These are phyloP conservation scores for Poecilia gillii DNA, from an alignment of 2,797 vertebrate species.

Conservation along the genomic window DNA sequence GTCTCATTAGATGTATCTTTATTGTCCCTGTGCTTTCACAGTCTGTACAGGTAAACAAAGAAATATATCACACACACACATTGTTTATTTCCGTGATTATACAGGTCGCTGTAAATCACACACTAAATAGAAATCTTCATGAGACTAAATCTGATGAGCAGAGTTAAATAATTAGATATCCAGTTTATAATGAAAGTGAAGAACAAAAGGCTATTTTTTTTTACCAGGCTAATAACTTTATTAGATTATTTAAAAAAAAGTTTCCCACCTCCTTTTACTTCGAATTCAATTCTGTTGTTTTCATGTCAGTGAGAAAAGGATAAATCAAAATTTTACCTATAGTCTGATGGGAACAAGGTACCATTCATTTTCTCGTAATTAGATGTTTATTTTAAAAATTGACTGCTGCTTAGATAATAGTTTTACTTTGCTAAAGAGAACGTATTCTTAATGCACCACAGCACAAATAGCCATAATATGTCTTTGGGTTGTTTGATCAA, in stretches of 20 bases:
- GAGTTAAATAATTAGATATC: background rate
- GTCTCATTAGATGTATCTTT: background rate
- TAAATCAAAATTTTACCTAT: background rate
- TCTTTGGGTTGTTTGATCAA: conserved; percentile 51
- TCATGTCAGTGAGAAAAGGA: background rate
- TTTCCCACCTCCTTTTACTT: background rate
- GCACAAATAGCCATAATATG: conserved; percentile 31
- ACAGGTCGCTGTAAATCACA: background rate
- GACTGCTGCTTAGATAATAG: background rate
- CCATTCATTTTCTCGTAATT: background rate
- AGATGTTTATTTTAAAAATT: background rate
- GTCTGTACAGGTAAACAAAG: background rate
- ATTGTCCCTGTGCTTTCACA: background rate
- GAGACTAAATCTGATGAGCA: background rate
- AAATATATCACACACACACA: background rate
- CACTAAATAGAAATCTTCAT: background rate
- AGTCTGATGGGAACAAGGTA: background rate
- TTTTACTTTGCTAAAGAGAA: conserved; percentile 18
- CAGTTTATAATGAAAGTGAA: too few species aligned
- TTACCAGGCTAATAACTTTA: background rate
- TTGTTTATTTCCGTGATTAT: background rate
- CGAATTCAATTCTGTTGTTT: background rate
- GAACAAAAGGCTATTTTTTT: too few species aligned
- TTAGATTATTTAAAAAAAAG: background rate
- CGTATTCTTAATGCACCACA: conserved; percentile 2